These are phyloP conservation scores for Neoscelio sp. DNA, from an alignment of 2,888 invertebrate species.

Conservation along the genomic window DNA sequence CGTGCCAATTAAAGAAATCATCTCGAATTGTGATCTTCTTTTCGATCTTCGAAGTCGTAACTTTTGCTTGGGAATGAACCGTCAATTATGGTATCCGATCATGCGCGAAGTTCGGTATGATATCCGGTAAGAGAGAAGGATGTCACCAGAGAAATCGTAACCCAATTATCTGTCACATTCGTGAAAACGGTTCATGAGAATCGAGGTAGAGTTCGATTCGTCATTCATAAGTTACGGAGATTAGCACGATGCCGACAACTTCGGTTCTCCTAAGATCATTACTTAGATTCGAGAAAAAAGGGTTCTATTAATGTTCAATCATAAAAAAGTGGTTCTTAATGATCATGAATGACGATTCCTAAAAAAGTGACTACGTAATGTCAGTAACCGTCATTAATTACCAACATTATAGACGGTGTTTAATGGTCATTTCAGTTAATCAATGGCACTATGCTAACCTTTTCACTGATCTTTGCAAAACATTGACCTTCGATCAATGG, in stretches of 20 bases:
- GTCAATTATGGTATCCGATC: conserved; percentile 27
- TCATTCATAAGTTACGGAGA: conserved; percentile 72
- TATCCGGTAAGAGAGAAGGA: conserved; percentile 21
- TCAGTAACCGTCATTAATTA: too few relatives aligned
- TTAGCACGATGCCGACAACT: conserved; percentile 71
- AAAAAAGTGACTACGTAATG: too few relatives aligned
- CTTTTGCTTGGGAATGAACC: conserved; percentile 5
- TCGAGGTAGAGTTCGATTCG: conserved; percentile 71
- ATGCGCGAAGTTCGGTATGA: conserved; percentile 10
- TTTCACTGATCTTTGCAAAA: neutral
- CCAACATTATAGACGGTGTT: too few relatives aligned
- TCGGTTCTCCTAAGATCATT: too few relatives aligned
- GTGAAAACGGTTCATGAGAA: conserved; percentile 49
- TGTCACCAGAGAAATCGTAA: conserved; percentile 68
- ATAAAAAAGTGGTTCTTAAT: too few relatives aligned
- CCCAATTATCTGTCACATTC: conserved; percentile 71
- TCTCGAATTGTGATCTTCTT: neutral
- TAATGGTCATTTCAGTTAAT: too few relatives aligned
- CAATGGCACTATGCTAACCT: too few relatives aligned
- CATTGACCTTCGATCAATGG: neutral
- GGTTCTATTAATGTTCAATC: too few relatives aligned
- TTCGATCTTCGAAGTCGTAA: neutral
- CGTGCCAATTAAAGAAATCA: conserved; percentile 5
- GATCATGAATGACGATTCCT: too few relatives aligned
- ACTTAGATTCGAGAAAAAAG: too few relatives aligned